Base-by-base conservation (phyloP, 2,797 vertebrate species). In the Trematomus bernacchii region DNA sequence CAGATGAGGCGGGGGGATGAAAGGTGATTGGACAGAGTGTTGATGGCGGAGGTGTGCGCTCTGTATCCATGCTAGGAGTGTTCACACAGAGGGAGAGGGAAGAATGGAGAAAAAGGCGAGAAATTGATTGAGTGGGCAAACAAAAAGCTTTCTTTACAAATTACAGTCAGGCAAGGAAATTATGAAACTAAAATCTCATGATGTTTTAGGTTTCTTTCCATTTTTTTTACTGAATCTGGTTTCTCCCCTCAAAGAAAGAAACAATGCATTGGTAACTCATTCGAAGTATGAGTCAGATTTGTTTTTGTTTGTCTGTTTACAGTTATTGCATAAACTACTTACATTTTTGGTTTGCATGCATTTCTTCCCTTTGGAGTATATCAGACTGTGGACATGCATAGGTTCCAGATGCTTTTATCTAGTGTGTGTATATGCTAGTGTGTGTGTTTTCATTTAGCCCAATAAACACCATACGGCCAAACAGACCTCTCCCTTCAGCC, bases 31-130 rank as follows among this genome's bases (percentile, higher is more conserved):
- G 94, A 85, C 79, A 70, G 23, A 64, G 79, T 85, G 82, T 85
- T 85, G 90, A 91, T 91, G 88, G 88, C 80, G 71, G 88, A 90
- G 92, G 91, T 93, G 90, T 87, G 82, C 92, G 91, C 82, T 85
- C 93, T 94, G 94, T 95, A 91, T 95, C 94, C 90, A 95, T 91
- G 94, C 85, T 81, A 90, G 89, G 80, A 92, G 86, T 85, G 82
- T 91, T 92, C 83, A 87, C 81, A 81, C 72, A 66, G 88, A 83
- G 83, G 77, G 76, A 73, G 83, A 82, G 71, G 81, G 70, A 66
- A 65, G 69, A 88, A 78, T 69, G 48, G 72, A 84, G 78, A 71
- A 68, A 71, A 82, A 50, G 42, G 63, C 46, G 19, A 84, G 66
- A 80, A 82, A 83, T 76, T 47, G 47, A 23, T 57, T 54, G 40